Percentiles rank a stretch among this genome's conserved stretches.
Conservation (phyloP, 2,888 invertebrate genomes). For the Parapristionchus giblindavisi region DNA sequence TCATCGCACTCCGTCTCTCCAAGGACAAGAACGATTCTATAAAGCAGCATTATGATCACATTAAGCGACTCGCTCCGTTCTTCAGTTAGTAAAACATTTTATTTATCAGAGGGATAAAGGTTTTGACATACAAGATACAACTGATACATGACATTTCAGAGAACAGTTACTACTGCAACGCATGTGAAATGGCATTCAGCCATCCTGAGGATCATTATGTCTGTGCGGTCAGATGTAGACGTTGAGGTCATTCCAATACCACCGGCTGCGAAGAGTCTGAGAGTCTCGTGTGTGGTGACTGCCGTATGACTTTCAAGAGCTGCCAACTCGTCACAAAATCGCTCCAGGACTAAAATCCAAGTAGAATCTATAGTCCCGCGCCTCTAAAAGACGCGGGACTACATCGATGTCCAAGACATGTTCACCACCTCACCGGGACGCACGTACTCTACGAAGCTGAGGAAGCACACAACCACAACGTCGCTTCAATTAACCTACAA, state of each 20-base stretch:
- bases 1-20: not conserved
- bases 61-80: not conserved
- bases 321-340: too few species aligned
- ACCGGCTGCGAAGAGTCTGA: not conserved
- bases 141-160: not conserved
- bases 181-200: not conserved
- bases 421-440: too few species aligned
- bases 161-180: not conserved
- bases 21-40: too few species aligned
- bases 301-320: slow-evolving; percentile 2
- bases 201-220: slow-evolving; percentile 7
- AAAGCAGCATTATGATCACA: slow-evolving; percentile 4
- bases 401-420: too few species aligned
- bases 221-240: not conserved
- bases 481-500: not conserved
- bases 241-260: slow-evolving; percentile 6
- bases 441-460: not conserved
- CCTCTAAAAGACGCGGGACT: too few species aligned
- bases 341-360: too few species aligned
- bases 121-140: not conserved
- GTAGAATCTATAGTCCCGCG: too few species aligned
- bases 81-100: not conserved
- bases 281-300: not conserved
- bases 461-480: not conserved
- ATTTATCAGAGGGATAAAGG: not conserved